Evolutionary conservation across 2,888 invertebrate genomes (phyloP).

Genomic region (Alsophila aescularia): DNA sequence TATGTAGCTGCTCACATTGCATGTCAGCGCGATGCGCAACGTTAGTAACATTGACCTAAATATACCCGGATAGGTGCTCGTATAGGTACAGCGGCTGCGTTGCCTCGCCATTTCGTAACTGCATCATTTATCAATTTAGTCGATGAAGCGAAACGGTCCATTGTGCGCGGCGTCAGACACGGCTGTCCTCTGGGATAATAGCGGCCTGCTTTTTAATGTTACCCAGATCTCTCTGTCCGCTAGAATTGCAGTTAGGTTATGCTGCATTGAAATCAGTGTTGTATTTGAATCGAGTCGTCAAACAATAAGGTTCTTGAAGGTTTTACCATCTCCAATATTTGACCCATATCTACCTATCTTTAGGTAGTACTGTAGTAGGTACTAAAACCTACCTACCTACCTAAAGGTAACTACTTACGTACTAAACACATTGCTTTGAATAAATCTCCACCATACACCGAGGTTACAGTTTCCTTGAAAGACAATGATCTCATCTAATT

Average conservation of each 20-base stretch:
- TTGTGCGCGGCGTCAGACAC: conserved; percentile 26
- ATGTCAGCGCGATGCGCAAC: conserved; percentile 19
- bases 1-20: conserved; percentile 2
- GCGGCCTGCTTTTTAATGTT: conserved; percentile 13
- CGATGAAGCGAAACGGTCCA: conserved; percentile 40
- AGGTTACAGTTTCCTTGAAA: too few species aligned
- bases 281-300: not conserved
- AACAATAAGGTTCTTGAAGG: too few species aligned
- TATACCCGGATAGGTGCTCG: conserved; percentile 35
- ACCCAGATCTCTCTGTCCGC: not conserved
- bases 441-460: too few species aligned
- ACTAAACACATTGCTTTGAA: too few species aligned
- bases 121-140: conserved; percentile 61
- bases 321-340: too few species aligned
- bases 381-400: too few species aligned
- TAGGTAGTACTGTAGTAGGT: too few species aligned
- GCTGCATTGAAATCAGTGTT: not conserved
- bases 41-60: conserved; percentile 59
- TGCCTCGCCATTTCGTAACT: conserved; percentile 45
- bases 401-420: too few species aligned
- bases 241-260: not conserved
- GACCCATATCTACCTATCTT: too few species aligned
- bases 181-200: conserved; percentile 6
- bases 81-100: conserved; percentile 23
- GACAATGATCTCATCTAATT: too few species aligned